phyloP scores from a whole-genome alignment of 1,140 invertebrate species.

The Diabrotica virgifera region DNA sequence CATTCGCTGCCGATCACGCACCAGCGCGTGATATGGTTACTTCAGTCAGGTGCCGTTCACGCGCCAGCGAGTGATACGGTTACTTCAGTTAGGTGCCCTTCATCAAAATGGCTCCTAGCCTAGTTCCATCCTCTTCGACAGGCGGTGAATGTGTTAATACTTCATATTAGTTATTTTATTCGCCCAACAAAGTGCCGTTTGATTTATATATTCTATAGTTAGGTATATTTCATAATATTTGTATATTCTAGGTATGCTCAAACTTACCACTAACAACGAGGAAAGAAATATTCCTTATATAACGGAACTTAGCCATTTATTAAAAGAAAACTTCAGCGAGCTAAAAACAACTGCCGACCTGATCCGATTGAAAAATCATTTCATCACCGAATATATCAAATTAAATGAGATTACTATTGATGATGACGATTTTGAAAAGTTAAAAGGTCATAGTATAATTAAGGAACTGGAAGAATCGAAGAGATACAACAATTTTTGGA shows the following conservation, averaged over 20 bases:
- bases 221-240: not conserved
- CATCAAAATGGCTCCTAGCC: too few relatives aligned
- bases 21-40: too few relatives aligned
- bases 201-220: too few relatives aligned
- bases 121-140: too few relatives aligned
- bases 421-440: constrained; percentile 24
- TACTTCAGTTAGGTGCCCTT: too few relatives aligned
- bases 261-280: constrained; percentile 18
- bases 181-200: too few relatives aligned
- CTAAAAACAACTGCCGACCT: constrained; percentile 29
- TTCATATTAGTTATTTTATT: too few relatives aligned
- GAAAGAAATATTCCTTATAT: constrained; percentile 33
- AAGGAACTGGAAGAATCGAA: constrained; percentile 14
- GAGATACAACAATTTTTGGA: constrained; percentile 20
- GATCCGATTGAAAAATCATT: constrained; percentile 36
- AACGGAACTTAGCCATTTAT: constrained; percentile 32
- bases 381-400: constrained; percentile 34
- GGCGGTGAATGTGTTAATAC: too few relatives aligned
- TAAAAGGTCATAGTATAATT: constrained; percentile 14
- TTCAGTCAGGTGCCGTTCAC: too few relatives aligned
- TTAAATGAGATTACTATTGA: constrained; percentile 23
- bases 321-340: constrained; percentile 32
- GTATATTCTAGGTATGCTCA: constrained; percentile 30
- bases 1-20: too few relatives aligned
- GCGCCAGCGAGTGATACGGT: too few relatives aligned